Conservation (phyloP, 2,888 invertebrate genomes). For the Lasioglossum zephyrum region DNA sequence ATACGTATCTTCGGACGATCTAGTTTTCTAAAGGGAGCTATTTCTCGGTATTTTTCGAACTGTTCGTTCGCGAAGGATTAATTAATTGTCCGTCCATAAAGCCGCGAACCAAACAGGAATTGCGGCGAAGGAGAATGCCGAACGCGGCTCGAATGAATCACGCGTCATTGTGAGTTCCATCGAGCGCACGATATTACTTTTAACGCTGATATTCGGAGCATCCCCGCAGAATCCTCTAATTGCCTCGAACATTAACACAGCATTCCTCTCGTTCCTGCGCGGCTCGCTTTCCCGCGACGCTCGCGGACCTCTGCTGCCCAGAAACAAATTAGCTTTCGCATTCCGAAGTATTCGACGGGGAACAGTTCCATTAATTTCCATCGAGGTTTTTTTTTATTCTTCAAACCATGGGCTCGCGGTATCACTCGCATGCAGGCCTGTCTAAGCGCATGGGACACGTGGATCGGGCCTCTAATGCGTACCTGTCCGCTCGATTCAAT, state of each 20-base stretch:
- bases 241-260: conserved; percentile 10
- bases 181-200: conserved; percentile 12
- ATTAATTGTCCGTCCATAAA: not conserved
- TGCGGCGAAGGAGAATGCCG: not conserved
- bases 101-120: not conserved
- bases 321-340: conserved; percentile 17
- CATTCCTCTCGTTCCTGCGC: conserved; percentile 11
- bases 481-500: conserved; percentile 41
- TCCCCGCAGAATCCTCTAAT: conserved; percentile 19
- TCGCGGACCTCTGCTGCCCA: not conserved
- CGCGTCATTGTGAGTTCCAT: not conserved
- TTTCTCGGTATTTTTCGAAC: not conserved
- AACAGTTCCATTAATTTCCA: conserved; percentile 1
- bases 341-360: not conserved
- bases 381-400: not conserved
- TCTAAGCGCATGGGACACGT: conserved; percentile 23
- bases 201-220: conserved; percentile 15
- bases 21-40: not conserved
- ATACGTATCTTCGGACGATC: not conserved
- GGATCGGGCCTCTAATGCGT: conserved; percentile 51
- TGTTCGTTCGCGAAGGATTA: not conserved
- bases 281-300: conserved; percentile 9
- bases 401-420: not conserved
- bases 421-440: not conserved
- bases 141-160: not conserved